A percentile compares a stretch with the other conserved stretches of the same genome.
Conservation (phyloP, 2,113 vertebrate genomes). For the Mesoclemmys tuberculata region DNA sequence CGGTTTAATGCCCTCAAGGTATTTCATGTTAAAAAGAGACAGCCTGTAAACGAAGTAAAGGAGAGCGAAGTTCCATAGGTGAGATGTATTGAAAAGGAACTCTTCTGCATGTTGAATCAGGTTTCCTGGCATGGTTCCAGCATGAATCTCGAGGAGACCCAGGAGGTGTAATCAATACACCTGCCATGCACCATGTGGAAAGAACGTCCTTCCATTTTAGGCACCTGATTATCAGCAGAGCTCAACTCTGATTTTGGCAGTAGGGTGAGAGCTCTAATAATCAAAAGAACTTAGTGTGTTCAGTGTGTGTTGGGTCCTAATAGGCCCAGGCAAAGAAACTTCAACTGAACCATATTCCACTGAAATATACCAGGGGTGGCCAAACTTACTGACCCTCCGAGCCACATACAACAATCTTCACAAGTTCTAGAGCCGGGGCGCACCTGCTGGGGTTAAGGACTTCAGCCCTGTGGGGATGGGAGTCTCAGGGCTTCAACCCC, state of each 20-base stretch:
- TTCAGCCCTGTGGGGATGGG: no score
- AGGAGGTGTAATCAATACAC: background rate
- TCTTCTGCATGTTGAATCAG: background rate
- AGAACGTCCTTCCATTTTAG: constrained; percentile 2
- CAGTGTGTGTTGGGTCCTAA: background rate
- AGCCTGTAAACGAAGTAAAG: background rate
- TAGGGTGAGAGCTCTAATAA: background rate
- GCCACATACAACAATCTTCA: no score
- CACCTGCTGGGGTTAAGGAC: no score
- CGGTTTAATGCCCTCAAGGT: background rate
- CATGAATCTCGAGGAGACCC: background rate
- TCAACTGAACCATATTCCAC: background rate
- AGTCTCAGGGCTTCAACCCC: no score
- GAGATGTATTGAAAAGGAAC: fast-evolving
- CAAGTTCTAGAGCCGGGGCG: no score
- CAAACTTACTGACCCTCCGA: no score
- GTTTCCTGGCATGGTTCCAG: background rate
- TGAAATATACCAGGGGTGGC: background rate
- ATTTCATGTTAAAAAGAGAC: background rate
- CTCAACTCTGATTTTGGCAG: background rate
- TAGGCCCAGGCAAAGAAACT: background rate
- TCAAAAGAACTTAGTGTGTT: background rate
- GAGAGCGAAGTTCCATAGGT: background rate
- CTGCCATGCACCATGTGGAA: background rate
- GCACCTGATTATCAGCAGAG: background rate